Base-by-base conservation (phyloP, 2,113 vertebrate genomes). In the Sinocyclocheilus anshuiensis region DNA sequence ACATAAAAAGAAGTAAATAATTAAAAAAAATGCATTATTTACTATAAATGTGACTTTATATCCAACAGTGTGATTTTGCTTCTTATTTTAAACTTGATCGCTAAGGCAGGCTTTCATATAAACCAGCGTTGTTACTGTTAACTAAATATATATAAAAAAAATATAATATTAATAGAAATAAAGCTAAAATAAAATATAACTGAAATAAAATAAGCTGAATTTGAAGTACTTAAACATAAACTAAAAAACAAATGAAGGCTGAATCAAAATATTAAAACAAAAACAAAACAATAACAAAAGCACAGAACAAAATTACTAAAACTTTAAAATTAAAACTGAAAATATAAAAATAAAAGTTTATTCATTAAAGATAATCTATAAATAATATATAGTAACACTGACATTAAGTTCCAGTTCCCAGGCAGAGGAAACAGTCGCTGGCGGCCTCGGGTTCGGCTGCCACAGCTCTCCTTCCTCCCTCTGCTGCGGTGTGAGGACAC, bases 391-490 rank as follows among this genome's bases (percentile, higher is more conserved):
- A 36, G 15, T 69, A 65, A 67, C 29, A 71, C 29, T 33, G 65
- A 9, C 29, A 69, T 69, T 8, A 69, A 33, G 29, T 33, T 33
- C 29, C 29, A 33, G 29, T 33, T 33, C 2, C 2, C 84, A 15
- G 91, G 87, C 85, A 92, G 78, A 24, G 89, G 87, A 13, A 91
- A 83, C 5, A 94, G 88, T 82, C 87, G 75, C 16, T 90, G 86
- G 83, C 89, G 86, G 13, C 89, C 89, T 81, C 85, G 45, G 78
- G 81, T 85, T 29, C 81, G 24, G 13, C n/a, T 88, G 75, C 88
- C 29, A 67, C 53, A 59, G 36, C 42, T 26, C 3, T 48, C n/a
- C 3, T 57, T 81, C 26, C 75, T 83, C 48, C 53, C 71, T 69
- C 39, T 72, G 39, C 76, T 39, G 33, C 29, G 63, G 45, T 65